Evolutionary conservation across 2,888 invertebrate genomes (phyloP), one percentile per base, ranked within the genome.

Genomic region (Oligia strigilis): DNA sequence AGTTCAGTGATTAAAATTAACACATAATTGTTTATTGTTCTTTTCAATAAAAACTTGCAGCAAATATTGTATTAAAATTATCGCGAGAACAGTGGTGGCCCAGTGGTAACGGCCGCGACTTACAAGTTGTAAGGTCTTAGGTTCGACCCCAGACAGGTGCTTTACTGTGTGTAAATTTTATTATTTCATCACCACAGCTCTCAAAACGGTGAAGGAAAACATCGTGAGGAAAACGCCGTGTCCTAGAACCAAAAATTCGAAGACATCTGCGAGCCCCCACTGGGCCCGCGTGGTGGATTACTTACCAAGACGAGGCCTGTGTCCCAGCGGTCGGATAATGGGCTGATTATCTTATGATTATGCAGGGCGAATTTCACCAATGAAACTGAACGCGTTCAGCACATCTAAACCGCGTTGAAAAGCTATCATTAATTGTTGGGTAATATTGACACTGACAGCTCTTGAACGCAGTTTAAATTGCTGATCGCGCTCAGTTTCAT

Each of bases 1-100:
- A 43, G 23, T 52, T 69, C 49, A 29, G 6, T 67, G 29, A 46
- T 55, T 77, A 65, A 11, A 55, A 65, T 77, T 8, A 55, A 77
- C 8, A 40, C 6, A 67, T 40, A 23, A 49, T 19, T 60, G 14
- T 40, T 17, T 29, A 49, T 19, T 67, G 6, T 36, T n/a, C 13
- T 36, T 70, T 36, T 23, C 1, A 43, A n/a, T 70, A 62, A 70
- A 69, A 43, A 69, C 23, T 40, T 40, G 13, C 4, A 43, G 40
- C 2, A 81, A 29, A 74, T 8, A 60, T n/a, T 66, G 52, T 40
- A 14, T 52, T 52, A 49, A 29, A 29, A 67, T 13, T 4, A 11
- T 23, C 4, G 23, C 23, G 3, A 23, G 55, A 55, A 9, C 19
- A 19, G 19, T 55, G 52, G 52, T 52, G 5, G 52, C 19, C 19